These are phyloP conservation scores for Formica selysi DNA, from an alignment of 1,140 invertebrate species.

Conservation along the genomic window DNA sequence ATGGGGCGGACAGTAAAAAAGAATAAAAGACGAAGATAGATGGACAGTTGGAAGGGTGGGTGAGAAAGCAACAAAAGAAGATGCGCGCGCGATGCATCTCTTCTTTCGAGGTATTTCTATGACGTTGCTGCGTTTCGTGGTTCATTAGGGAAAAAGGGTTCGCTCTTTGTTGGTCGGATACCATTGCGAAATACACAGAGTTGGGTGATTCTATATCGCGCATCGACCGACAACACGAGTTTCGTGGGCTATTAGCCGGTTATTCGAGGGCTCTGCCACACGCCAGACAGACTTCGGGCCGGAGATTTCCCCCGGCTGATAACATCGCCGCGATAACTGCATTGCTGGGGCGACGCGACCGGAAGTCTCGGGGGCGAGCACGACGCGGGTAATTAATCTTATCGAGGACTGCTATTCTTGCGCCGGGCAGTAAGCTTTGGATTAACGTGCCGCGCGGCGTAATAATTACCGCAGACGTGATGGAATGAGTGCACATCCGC, in stretches of 20 bases:
- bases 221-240: constrained; percentile 46
- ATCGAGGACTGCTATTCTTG: constrained; percentile 61
- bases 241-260: constrained; percentile 71
- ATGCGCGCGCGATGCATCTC: constrained; percentile 56
- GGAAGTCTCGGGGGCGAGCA: constrained; percentile 41
- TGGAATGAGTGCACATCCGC: constrained; percentile 51
- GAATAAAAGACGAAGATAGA: constrained; percentile 60
- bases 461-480: constrained; percentile 61
- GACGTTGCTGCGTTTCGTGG: constrained; percentile 77
- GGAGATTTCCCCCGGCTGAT: constrained; percentile 32
- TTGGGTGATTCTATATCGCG: constrained; percentile 64
- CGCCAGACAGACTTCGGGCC: not conserved
- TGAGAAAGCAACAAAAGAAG: constrained; percentile 67
- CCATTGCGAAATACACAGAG: constrained; percentile 64
- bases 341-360: constrained; percentile 46
- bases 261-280: constrained; percentile 60
- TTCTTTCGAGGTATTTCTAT: constrained; percentile 76
- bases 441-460: constrained; percentile 56
- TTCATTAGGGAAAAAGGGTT: constrained; percentile 78
- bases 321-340: constrained; percentile 50
- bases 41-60: constrained; percentile 36
- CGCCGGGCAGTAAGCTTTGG: constrained; percentile 28
- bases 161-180: constrained; percentile 71
- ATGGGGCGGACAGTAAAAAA: constrained; percentile 13
- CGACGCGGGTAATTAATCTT: constrained; percentile 60